Percentiles rank a stretch among this genome's conserved stretches.
These are phyloP conservation scores for Eidolon dupreanum DNA, from an alignment of 2,797 vertebrate genomes.

Conservation along the genomic window DNA sequence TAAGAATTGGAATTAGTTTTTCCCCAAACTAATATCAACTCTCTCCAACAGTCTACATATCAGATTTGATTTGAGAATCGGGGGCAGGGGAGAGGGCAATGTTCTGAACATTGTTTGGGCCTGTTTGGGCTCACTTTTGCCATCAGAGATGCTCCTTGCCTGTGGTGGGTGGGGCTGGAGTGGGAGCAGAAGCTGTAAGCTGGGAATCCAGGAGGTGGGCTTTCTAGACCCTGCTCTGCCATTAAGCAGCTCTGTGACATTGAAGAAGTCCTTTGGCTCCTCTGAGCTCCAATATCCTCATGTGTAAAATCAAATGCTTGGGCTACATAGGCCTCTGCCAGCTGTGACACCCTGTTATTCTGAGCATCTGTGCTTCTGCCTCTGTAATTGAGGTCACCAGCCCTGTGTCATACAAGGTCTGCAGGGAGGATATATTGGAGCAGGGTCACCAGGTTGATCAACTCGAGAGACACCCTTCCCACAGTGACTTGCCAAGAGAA, in stretches of 20 bases:
- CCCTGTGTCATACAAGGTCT: background rate
- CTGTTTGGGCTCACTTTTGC: background rate
- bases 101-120: background rate
- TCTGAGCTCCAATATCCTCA: conserved; percentile 10
- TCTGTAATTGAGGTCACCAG: conserved; percentile 61
- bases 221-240: background rate
- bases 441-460: background rate
- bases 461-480: background rate
- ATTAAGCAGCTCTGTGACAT: background rate
- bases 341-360: background rate
- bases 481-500: background rate
- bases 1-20: background rate
- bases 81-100: no score
- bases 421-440: background rate
- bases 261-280: background rate
- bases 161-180: fast-evolving
- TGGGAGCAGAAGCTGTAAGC: background rate
- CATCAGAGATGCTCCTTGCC: background rate
- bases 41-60: background rate
- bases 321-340: background rate
- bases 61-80: background rate
- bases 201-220: fast-evolving
- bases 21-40: background rate
- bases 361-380: background rate
- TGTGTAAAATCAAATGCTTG: conserved; percentile 61